Evolutionary conservation across 1,140 invertebrate species (phyloP), one percentile per base, ranked within the genome.

Genomic region (Bombus terrestris): DNA sequence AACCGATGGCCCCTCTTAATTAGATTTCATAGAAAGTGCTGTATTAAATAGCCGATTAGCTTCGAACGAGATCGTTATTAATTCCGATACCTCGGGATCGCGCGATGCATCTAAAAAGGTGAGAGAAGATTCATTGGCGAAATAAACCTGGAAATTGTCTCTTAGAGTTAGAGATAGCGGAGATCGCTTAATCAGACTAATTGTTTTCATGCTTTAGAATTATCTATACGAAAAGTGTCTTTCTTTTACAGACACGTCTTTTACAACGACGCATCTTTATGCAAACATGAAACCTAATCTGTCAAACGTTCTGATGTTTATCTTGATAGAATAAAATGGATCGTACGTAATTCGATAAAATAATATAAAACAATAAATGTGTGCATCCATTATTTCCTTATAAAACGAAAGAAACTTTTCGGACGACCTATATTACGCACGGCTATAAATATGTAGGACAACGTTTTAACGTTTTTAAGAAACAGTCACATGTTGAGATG

Each of bases 1-100:
- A 85, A 86, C 66, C 71, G 90, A 90, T 84, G 75, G 35, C 87
- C 80, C 86, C 89, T 88, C 84, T 82, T 90, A 91, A 91, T 91
- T 91, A 81, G 66, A 71, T 85, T 80, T 85, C 78, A 78, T 78
- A 78, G 82, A 83, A 83, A 47, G 43, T 68, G 62, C 47, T 25
- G 82, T 32, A 53, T 69, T 78, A 41, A 78, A 83, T 78, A 37
- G 53, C 32, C 80, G 53, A 59, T 59, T 43, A 62, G 18, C 37
- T 32, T 25, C n/a, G 25, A 28, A 28, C 41, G 59, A 39, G 81
- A 66, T 35, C 25, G 39, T 76, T 79, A 80, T 79, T 84, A 84
- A 84, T 84, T 35, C 75, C 62, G 39, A 66, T 78, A 41, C n/a
- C n/a, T 64, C 5, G 25, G 43, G n/a, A 53, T 62, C 13, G 75